phyloP scores from a whole-genome alignment of 2,888 invertebrate genomes.

The Glyphotaelius pellucidus region DNA sequence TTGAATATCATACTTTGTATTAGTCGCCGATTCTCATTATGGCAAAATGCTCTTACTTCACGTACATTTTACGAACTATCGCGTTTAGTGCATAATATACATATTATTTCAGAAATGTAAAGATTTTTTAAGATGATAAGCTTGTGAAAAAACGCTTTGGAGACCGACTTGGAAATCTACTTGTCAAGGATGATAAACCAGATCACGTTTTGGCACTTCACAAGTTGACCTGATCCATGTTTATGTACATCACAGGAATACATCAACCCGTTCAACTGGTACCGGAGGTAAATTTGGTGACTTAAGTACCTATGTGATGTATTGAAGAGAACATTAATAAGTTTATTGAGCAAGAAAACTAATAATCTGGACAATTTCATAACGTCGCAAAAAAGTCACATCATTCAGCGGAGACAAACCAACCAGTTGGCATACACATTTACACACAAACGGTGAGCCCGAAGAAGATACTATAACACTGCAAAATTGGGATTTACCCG shows the following conservation, averaged over 20 bases:
- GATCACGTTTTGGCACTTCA: constrained; percentile 50
- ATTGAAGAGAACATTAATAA: too few species aligned
- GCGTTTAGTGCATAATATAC: background rate
- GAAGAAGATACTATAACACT: too few species aligned
- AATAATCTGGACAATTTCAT: too few species aligned
- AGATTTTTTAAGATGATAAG: background rate
- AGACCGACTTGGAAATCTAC: background rate
- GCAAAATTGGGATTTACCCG: too few species aligned
- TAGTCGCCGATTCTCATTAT: background rate
- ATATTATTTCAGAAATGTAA: background rate
- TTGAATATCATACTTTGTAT: too few species aligned
- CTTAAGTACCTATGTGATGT: too few species aligned
- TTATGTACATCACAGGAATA: constrained; percentile 55
- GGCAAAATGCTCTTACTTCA: background rate
- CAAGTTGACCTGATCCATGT: constrained; percentile 44
- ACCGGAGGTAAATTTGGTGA: too few species aligned
- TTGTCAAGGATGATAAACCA: background rate
- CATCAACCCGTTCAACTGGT: constrained; percentile 23
- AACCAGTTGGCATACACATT: too few species aligned
- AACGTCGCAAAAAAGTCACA: too few species aligned
- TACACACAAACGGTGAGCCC: too few species aligned
- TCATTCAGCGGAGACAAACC: too few species aligned
- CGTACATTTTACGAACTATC: background rate
- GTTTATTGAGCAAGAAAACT: too few species aligned
- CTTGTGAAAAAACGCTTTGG: constrained; percentile 3